phyloP scores from a whole-genome alignment of 2,797 vertebrate species.

The Chelidonichthys spinosus region DNA sequence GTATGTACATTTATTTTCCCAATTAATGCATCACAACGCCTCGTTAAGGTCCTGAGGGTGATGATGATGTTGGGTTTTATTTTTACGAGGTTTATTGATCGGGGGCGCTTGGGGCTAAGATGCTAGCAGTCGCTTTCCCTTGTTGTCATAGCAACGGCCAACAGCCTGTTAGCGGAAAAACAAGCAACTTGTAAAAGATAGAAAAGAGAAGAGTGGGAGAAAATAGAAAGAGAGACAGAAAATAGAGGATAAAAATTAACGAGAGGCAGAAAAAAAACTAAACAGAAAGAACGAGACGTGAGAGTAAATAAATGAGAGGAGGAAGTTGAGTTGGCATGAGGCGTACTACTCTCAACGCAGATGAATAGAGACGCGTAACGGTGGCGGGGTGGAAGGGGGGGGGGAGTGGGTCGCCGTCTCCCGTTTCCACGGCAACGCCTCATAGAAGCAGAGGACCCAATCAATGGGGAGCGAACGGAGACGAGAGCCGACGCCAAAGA shows the following conservation, averaged over 20 bases:
- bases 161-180: too few species aligned
- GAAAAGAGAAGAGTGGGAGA: too few species aligned
- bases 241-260: neutral
- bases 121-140: too few species aligned
- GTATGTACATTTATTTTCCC: too few species aligned
- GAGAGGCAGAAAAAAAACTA: neutral
- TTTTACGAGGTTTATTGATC: too few species aligned
- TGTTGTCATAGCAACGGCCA: too few species aligned
- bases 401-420: conserved; percentile 18
- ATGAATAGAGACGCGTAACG: conserved; percentile 48
- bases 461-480: conserved; percentile 53
- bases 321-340: neutral
- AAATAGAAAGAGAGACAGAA: neutral
- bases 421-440: conserved; percentile 69
- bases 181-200: neutral
- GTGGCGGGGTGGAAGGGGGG: neutral
- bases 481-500: conserved; percentile 26
- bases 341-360: conserved; percentile 25
- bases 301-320: neutral
- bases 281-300: neutral
- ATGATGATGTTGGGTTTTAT: too few species aligned
- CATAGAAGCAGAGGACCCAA: conserved; percentile 38
- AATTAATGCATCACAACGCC: too few species aligned
- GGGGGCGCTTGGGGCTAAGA: too few species aligned
- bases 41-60: too few species aligned